Percentiles rank a stretch among this genome's conserved stretches.
Evolutionary conservation across 2,888 invertebrate genomes (phyloP).

Genomic region (Drosophila anomalipes): DNA sequence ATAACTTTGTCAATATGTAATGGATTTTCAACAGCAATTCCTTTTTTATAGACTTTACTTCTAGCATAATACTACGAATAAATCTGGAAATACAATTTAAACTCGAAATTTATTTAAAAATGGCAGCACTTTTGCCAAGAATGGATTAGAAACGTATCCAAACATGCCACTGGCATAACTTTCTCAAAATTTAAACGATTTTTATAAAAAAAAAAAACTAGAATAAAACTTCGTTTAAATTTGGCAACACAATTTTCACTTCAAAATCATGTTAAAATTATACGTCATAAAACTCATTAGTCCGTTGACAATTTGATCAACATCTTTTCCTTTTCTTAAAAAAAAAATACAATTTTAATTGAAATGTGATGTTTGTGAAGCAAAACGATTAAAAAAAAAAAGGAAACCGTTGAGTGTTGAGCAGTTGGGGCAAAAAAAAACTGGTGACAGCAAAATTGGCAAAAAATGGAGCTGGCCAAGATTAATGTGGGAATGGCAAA

Average conservation of each 20-base stretch:
- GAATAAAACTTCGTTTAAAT: neutral
- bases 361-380: conserved; percentile 1
- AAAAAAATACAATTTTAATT: conserved; percentile 1
- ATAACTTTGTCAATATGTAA: neutral
- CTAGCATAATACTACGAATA: neutral
- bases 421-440: neutral
- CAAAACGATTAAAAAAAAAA: conserved; percentile 1
- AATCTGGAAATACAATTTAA: neutral
- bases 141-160: neutral
- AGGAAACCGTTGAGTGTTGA: conserved; percentile 7
- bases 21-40: no score
- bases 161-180: neutral
- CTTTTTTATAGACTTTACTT: neutral
- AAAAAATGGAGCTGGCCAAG: conserved; percentile 43
- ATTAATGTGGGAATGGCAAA: conserved; percentile 67
- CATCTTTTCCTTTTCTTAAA: neutral
- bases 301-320: neutral
- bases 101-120: neutral
- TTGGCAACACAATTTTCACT: neutral
- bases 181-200: neutral
- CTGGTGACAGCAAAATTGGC: conserved; percentile 33
- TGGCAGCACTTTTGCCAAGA: no score
- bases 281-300: neutral
- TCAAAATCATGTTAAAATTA: neutral
- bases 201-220: neutral